Evolutionary conservation across 1,140 invertebrate species (phyloP), one percentile per base, ranked within the genome.

Genomic region (Stegodyphus mimosarum): DNA sequence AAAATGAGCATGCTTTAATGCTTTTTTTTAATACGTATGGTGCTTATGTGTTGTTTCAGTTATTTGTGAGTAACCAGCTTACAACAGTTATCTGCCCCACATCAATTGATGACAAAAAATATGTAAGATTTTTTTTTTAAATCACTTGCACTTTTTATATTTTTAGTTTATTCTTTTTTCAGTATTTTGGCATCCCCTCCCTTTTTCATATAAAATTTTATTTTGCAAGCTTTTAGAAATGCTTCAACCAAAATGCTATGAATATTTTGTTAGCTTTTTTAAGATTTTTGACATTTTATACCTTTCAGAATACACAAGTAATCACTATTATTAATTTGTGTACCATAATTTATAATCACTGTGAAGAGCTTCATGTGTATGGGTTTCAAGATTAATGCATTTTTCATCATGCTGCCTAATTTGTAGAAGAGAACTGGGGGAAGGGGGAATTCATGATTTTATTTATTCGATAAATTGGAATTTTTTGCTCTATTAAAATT

Each of bases 41-140:
- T 84, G 81, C 81, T 70, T 83, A 72, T 80, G 52, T 33, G 18
- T 60, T 83, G 55, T 84, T 84, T 75, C 81, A 84, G 81, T 84
- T 83, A 72, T 74, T 84, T 84, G 60, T 83, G 81, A 84, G 33
- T 84, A 84, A 70, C 81, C 81, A 84, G 81, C 17, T 69, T 63
- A 69, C 81, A n/a, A 52, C 72, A 53, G 76, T 75, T 84, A 76
- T 17, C 63, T 55, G 64, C 33, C 60, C 81, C 33, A 13, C 66
- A 60, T 18, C 81, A 15, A 55, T 84, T 84, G 81, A 84, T 84
- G 81, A 84, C 48, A 84, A 75, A 84, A 49, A 17, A 74, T 84
- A 60, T 76, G 81, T 84, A 84, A 84, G 81, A 33, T n/a, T 73
- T 53, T 73, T 53, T 73, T 71, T 53, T 69, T 17, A 70, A 52